phyloP scores from a whole-genome alignment of 2,888 invertebrate species.

The Heliconius ethilla region DNA sequence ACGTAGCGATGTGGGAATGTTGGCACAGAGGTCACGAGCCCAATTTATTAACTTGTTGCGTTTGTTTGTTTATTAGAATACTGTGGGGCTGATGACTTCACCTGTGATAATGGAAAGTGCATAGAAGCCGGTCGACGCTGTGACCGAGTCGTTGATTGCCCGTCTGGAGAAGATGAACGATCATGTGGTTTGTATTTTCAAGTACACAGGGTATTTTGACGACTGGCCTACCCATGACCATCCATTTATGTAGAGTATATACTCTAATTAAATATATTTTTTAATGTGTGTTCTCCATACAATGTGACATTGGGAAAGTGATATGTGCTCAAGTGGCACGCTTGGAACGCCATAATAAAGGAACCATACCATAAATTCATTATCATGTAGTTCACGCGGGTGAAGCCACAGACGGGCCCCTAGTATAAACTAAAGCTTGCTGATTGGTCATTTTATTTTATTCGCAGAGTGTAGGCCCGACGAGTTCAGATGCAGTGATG shows the following conservation, averaged over 20 bases:
- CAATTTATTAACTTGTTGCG: slow-evolving; percentile 15
- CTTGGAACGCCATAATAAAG: too few species aligned
- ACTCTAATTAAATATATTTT: too few species aligned
- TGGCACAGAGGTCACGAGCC: background rate
- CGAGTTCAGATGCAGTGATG: slow-evolving; percentile 83
- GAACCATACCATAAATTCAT: too few species aligned
- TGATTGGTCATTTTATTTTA: slow-evolving; percentile 5
- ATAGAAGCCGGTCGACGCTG: slow-evolving; percentile 81
- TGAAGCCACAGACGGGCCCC: too few species aligned
- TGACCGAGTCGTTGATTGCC: slow-evolving; percentile 83
- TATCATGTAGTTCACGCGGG: too few species aligned
- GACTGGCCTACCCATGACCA: background rate
- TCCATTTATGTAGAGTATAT: too few species aligned
- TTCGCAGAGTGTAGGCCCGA: slow-evolving; percentile 62
- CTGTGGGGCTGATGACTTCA: slow-evolving; percentile 74
- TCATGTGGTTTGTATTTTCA: slow-evolving; percentile 77
- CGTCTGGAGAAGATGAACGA: slow-evolving; percentile 83
- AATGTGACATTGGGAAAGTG: too few species aligned
- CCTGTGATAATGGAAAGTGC: slow-evolving; percentile 81
- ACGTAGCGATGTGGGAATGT: background rate
- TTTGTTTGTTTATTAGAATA: slow-evolving; percentile 61
- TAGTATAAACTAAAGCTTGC: too few species aligned
- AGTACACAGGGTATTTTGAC: background rate
- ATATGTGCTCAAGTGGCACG: background rate
- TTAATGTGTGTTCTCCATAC: too few species aligned